Evolutionary conservation across 2,888 invertebrate genomes (phyloP).

Genomic region (Sepioteuthis lessoniana): DNA sequence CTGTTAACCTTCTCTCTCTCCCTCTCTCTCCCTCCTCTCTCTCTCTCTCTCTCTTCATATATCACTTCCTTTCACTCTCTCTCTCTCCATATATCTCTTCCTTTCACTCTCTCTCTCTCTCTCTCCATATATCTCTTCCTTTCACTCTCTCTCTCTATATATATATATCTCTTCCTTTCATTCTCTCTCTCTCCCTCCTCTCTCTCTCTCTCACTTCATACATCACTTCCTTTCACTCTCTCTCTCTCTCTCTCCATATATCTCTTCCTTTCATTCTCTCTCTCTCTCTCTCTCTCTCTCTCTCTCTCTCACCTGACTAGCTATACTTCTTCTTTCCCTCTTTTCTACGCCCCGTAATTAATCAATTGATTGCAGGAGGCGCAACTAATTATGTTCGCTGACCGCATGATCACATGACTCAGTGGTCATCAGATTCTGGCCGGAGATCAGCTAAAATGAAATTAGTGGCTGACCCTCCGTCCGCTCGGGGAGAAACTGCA

Average conservation of each 20-base stretch:
- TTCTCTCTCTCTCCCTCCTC: too few relatives aligned
- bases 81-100: too few relatives aligned
- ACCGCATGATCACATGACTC: not conserved
- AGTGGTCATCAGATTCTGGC: not conserved
- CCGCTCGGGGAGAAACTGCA: not conserved
- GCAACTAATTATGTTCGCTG: not conserved
- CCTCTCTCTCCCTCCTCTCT: not conserved
- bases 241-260: not conserved
- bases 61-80: too few relatives aligned
- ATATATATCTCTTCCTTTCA: too few relatives aligned
- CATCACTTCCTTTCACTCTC: not conserved
- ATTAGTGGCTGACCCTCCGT: not conserved
- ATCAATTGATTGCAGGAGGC: not conserved
- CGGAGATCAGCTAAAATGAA: not conserved
- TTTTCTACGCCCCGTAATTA: not conserved
- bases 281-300: not conserved
- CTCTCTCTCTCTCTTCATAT: too few relatives aligned
- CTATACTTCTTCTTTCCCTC: not conserved
- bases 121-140: too few relatives aligned
- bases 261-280: not conserved
- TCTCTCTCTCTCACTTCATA: not conserved
- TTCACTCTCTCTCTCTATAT: too few relatives aligned
- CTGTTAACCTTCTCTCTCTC: not conserved
- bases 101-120: too few relatives aligned
- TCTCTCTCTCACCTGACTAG: not conserved